Evolutionary conservation across 2,888 invertebrate genomes (phyloP).

Genomic region (Epinotia nisella): DNA sequence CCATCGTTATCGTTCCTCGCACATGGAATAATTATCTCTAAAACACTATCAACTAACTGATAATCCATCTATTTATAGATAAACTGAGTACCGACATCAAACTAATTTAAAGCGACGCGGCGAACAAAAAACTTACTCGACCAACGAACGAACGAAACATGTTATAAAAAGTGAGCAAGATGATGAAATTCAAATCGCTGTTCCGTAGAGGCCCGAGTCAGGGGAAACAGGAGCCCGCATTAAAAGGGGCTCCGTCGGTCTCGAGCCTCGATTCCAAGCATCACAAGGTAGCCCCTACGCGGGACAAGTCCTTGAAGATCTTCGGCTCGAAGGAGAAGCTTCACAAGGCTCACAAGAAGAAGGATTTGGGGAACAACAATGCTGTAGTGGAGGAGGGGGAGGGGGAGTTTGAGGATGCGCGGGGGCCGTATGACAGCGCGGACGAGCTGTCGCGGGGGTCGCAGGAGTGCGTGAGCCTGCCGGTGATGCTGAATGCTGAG

Average conservation of each 20-base stretch:
- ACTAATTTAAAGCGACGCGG: slow-evolving; percentile 50
- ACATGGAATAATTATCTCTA: slow-evolving; percentile 36
- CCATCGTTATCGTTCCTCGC: slow-evolving; percentile 14
- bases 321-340: slow-evolving; percentile 84
- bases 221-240: slow-evolving; percentile 80
- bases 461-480: slow-evolving; percentile 80
- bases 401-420: slow-evolving; percentile 71
- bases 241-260: slow-evolving; percentile 87
- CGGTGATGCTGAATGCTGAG: slow-evolving; percentile 77
- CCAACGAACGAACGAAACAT: slow-evolving; percentile 71
- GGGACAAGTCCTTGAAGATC: slow-evolving; percentile 79
- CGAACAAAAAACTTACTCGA: slow-evolving; percentile 58
- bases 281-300: slow-evolving; percentile 80
- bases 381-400: slow-evolving; percentile 81
- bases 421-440: slow-evolving; percentile 74
- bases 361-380: slow-evolving; percentile 79
- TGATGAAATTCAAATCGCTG: slow-evolving; percentile 96
- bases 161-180: slow-evolving; percentile 80
- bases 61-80: slow-evolving; percentile 41
- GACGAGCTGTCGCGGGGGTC: slow-evolving; percentile 75
- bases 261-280: slow-evolving; percentile 87
- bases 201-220: slow-evolving; percentile 93
- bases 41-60: slow-evolving; percentile 22
- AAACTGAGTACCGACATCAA: slow-evolving; percentile 34
- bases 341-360: slow-evolving; percentile 78